Percentiles rank a stretch among this genome's conserved stretches.
These are phyloP conservation scores for Drosophila paulistorum DNA, from an alignment of 1,140 invertebrate genomes.

Conservation along the genomic window DNA sequence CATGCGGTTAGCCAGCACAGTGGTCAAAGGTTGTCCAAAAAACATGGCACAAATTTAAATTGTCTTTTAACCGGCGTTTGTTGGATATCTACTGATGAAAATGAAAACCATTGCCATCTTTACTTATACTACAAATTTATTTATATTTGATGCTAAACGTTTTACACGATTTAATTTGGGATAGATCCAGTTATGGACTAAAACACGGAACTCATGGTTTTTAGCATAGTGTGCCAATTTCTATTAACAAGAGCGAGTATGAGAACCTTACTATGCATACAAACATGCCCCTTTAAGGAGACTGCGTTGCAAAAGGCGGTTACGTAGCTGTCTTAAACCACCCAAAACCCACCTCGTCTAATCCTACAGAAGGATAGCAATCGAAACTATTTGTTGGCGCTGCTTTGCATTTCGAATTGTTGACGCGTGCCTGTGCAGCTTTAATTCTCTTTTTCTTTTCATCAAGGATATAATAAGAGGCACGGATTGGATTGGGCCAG, in stretches of 20 bases:
- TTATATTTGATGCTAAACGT: no score
- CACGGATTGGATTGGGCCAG: not conserved
- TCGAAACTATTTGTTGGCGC: constrained; percentile 14
- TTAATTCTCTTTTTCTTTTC: not conserved
- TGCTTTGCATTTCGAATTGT: constrained; percentile 18
- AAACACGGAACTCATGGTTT: not conserved
- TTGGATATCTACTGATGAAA: no score
- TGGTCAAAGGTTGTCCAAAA: constrained; percentile 2
- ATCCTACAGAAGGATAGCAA: constrained; percentile 6
- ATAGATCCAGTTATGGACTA: no score
- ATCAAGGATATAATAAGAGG: not conserved
- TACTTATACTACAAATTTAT: no score
- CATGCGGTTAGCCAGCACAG: constrained; percentile 7
- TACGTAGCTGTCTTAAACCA: no score
- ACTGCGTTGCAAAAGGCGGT: not conserved
- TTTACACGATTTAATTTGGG: no score
- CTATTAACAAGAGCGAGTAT: not conserved
- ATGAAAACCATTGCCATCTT: no score
- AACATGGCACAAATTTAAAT: not conserved
- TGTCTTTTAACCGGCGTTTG: not conserved
- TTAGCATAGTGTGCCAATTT: not conserved
- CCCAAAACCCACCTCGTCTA: not conserved
- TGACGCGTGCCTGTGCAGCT: constrained; percentile 14
- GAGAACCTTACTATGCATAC: not conserved
- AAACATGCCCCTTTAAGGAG: constrained; percentile 3